Percentiles rank a stretch among this genome's conserved stretches.
Conservation (phyloP, 2,113 vertebrate species). For the Tychaedon coryphoeus region DNA sequence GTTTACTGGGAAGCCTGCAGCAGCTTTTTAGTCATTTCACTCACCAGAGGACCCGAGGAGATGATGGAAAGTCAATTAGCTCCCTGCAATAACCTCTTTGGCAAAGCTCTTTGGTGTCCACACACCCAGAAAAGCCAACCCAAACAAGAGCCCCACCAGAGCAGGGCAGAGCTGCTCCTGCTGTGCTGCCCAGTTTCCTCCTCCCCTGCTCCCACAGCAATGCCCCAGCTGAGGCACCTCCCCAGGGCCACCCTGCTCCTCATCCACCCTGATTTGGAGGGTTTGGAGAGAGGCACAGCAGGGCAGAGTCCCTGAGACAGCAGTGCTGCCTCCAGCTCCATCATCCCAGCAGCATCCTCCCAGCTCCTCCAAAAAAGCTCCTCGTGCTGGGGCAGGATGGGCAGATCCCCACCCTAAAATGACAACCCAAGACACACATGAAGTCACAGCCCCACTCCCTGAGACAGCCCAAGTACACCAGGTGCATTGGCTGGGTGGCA, state of each 20-base stretch:
- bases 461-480: fast-evolving
- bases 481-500: too few relatives aligned
- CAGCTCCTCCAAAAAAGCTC: not conserved
- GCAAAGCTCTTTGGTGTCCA: not conserved
- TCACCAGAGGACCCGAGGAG: not conserved
- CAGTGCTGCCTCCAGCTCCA: not conserved
- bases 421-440: not conserved
- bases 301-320: not conserved
- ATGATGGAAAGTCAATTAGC: not conserved
- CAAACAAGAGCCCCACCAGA: not conserved
- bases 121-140: not conserved
- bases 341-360: not conserved
- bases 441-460: not conserved
- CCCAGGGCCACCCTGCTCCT: not conserved
- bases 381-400: not conserved
- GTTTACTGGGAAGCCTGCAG: constrained; percentile 25
- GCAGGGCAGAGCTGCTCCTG: not conserved
- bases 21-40: not conserved
- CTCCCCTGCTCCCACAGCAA: not conserved
- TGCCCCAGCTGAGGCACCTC: fast-evolving
- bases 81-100: not conserved
- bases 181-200: not conserved
- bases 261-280: fast-evolving
- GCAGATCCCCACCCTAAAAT: not conserved
- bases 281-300: not conserved